These are phyloP conservation scores for Saimiri boliviensis DNA, from an alignment of 2,113 vertebrate species.

Conservation along the genomic window DNA sequence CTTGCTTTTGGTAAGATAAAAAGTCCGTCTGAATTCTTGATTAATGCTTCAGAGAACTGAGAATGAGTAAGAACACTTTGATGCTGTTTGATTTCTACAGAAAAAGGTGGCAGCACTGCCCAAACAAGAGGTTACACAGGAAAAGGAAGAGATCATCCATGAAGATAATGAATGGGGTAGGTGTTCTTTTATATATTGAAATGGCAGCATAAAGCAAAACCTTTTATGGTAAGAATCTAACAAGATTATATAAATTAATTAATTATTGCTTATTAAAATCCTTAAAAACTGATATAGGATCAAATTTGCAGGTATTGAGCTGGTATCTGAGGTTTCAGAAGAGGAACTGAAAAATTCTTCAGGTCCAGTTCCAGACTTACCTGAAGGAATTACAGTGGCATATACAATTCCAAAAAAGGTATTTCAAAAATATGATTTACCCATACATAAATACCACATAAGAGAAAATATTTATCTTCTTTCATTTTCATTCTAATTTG, in stretches of 20 bases:
- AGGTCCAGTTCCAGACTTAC: constrained; percentile 90
- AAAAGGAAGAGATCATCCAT: constrained; percentile 88
- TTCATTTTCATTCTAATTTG: background rate
- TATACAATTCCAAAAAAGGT: constrained; percentile 96
- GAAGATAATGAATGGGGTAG: constrained; percentile 98
- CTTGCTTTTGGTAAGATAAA: constrained; percentile 43
- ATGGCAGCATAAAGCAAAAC: background rate
- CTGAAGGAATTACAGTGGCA: constrained; percentile 94
- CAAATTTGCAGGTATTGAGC: constrained; percentile 90
- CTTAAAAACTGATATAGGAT: background rate
- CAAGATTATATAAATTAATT: background rate
- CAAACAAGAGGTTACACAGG: constrained; percentile 85
- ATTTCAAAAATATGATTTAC: constrained; percentile 16
- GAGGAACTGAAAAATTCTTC: constrained; percentile 91
- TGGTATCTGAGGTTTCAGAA: constrained; percentile 94
- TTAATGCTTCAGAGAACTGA: background rate
- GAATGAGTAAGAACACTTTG: background rate
- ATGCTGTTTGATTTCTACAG: constrained; percentile 78
- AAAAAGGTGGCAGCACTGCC: constrained; percentile 87
- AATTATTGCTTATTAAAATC: constrained; percentile 13
- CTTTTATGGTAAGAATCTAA: background rate
- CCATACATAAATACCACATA: background rate
- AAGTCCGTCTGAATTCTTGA: background rate
- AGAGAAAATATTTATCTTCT: constrained; percentile 18
- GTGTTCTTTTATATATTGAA: background rate